Base-by-base conservation (phyloP, 1,140 invertebrate species). In the Oncopodura yosiiana region DNA sequence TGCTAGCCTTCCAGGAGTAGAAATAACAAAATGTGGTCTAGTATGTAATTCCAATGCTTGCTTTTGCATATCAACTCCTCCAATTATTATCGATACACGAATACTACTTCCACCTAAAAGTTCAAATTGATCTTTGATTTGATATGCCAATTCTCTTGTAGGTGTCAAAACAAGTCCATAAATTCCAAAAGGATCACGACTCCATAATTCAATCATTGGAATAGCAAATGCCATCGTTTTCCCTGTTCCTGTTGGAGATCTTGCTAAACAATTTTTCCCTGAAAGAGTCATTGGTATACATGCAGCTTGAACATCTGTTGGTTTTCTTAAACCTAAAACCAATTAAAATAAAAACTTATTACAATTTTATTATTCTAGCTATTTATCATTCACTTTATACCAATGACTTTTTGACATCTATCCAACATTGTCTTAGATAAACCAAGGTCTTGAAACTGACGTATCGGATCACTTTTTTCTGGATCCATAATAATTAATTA, bases 171-270 rank as follows among this genome's bases (percentile, higher is more conserved):
- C 74, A n/a, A 98, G 73, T 26, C 91, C 91, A 78, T 88, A 98
- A 66, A 97, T 86, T 54, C 90, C 86, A 71, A 92, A 91, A 0
- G 94, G 93, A 68, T 92, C 91, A 68, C 93, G 83, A 58, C 87
- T 82, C 14, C 97, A 73, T 61, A 83, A 81, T 69, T 98, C 89
- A 44, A 99, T 70, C 66, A 99, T 93, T 0, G 95, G 95, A 18
- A 99, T 67, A 3, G 89, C 91, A 80, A 97, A 99, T 0, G 94
- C 88, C 66, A 94, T 81, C 4, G 94, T 98, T 77, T 99, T 99
- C 30, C 95, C 95, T 49, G 91, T 95, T 19, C 94, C 95, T 30
- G 95, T 98, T 76, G 79, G 76, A 14, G 78, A 77, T 48, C 77
- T 67, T 3, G 76, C 80, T 57, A 82, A 75, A 11, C 78, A 67